Evolutionary conservation across 2,113 vertebrate genomes (phyloP), one percentile per base, ranked within the genome.

Genomic region (Picathartes gymnocephalus): DNA sequence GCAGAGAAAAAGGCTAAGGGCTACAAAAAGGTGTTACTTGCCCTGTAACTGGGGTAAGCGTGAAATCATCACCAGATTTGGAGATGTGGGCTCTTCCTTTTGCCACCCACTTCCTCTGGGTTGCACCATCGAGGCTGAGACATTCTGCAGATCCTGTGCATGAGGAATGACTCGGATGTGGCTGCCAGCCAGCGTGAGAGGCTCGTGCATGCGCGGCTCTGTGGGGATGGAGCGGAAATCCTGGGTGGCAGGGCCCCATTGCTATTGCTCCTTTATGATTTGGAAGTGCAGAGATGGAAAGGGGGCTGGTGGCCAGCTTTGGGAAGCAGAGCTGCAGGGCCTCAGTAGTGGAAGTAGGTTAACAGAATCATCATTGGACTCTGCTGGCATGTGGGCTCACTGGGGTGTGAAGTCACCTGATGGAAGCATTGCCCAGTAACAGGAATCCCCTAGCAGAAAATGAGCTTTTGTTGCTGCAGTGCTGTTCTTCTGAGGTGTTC

Each of bases 401-500:
- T 45, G 73, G 56, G 51, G 33, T 87, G 69, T 60, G 64, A 84
- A 89, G 84, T 91, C 81, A 91, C 73, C 90, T 74, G 92, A 60
- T 18, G 51, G 58, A 66, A 79, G 39, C 18, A 33, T 47, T 62
- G 56, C 40, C 73, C 87, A 78, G 19, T 68, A 68, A 57, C 33
- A 84, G 83, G 53, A 50, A 74, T 56, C 25, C 45, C 51, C 44
- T 18, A 84, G 54, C 86, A 88, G 69, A 93, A 93, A 93, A 88
- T 27, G 61, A 92, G 69, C 80, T 95, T 92, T 76, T 58, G 40
- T 93, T 71, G 72, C 64, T 86, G 91, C n/a, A 27, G 33, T 25
- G 56, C 80, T 92, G 69, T 71, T 96, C 51, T 84, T 96, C 40
- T 58, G 91, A 95, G 86, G 44, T 78, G 74, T 91, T 91, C 91